A percentile compares a stretch with the other conserved stretches of the same genome.
Evolutionary conservation across 2,888 invertebrate genomes (phyloP).

Genomic region (Thera obeliscata): DNA sequence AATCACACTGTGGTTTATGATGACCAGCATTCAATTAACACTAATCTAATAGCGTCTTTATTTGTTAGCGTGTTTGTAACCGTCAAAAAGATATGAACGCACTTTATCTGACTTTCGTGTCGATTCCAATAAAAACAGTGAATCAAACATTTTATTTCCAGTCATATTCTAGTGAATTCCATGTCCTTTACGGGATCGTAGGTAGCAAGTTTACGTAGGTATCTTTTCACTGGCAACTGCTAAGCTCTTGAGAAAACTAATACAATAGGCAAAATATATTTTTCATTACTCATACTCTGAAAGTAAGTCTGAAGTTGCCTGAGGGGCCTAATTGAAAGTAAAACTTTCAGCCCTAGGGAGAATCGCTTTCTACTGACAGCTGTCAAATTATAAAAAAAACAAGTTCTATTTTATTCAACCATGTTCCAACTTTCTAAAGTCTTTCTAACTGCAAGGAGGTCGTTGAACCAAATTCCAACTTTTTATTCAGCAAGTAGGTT

Average conservation of each 20-base stretch:
- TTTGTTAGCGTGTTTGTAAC: slow-evolving; percentile 37
- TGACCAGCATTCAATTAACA: slow-evolving; percentile 8
- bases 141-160: slow-evolving; percentile 43
- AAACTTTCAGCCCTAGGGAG: too few species aligned
- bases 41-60: slow-evolving; percentile 9
- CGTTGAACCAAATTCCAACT: too few species aligned
- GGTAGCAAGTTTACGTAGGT: background rate
- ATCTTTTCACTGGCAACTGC: background rate
- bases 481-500: too few species aligned
- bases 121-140: slow-evolving; percentile 45
- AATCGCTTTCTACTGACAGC: too few species aligned
- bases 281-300: too few species aligned
- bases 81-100: slow-evolving; percentile 38
- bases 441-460: too few species aligned
- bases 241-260: background rate
- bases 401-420: too few species aligned
- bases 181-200: background rate
- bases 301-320: too few species aligned
- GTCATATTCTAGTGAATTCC: slow-evolving; percentile 27
- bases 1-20: slow-evolving; percentile 42
- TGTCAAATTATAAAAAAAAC: too few species aligned
- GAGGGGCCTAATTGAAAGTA: too few species aligned
- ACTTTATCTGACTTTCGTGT: slow-evolving; percentile 44
- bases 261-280: background rate
- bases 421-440: too few species aligned